Percentiles rank a stretch among this genome's conserved stretches.
Conservation (phyloP, 2,797 vertebrate genomes). For the Oryzias sinensis region DNA sequence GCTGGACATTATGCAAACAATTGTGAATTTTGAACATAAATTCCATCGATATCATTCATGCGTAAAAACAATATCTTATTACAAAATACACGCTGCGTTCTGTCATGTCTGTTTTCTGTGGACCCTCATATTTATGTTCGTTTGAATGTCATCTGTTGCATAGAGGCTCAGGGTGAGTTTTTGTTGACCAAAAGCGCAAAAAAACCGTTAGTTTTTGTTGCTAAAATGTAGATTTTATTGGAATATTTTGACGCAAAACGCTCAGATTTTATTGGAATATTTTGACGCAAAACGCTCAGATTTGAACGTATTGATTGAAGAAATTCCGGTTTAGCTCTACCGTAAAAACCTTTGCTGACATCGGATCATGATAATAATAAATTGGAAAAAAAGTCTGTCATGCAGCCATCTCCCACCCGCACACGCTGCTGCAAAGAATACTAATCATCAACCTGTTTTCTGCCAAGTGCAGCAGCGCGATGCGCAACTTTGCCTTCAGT, state of each 20-base stretch:
- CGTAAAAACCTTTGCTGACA: conserved; percentile 13
- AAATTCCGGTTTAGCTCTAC: conserved; percentile 14
- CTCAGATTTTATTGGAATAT: conserved; percentile 10
- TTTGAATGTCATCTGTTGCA: no score
- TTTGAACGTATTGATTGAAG: conserved; percentile 1
- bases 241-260: not conserved
- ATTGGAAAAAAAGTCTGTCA: conserved; percentile 31
- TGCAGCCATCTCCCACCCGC: conserved; percentile 16
- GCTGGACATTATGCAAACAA: no score
- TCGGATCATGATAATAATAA: conserved; percentile 40
- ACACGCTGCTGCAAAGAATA: conserved; percentile 40
- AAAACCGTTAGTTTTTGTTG: no score
- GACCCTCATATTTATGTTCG: no score
- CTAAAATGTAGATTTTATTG: no score
- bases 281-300: conserved; percentile 7
- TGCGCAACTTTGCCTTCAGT: conserved; percentile 53
- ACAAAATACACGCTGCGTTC: no score
- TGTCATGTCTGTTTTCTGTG: no score
- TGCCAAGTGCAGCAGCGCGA: conserved; percentile 55
- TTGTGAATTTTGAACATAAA: no score
- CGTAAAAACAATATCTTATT: no score
- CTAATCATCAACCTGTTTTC: conserved; percentile 76
- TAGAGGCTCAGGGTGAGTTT: no score
- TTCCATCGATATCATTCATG: no score
- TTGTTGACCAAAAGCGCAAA: no score